Evolutionary conservation across 2,113 vertebrate genomes (phyloP).

Genomic region (Onychostruthus taczanowskii): DNA sequence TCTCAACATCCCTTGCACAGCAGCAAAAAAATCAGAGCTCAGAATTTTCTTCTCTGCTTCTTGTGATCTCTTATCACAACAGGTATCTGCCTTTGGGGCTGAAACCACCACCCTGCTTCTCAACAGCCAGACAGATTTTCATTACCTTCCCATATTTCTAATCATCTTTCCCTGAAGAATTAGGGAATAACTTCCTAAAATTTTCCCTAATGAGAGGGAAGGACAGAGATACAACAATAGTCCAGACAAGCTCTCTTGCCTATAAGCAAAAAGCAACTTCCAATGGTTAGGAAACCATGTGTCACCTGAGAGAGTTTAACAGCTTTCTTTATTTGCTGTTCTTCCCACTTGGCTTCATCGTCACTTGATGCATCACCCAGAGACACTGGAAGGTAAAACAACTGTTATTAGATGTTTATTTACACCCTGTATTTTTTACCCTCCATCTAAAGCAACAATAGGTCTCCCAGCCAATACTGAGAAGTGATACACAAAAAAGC

Average conservation of each 20-base stretch:
- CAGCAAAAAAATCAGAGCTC: neutral
- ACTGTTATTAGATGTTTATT: neutral
- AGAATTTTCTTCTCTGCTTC: neutral
- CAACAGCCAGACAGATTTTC: neutral
- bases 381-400: constrained; percentile 64
- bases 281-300: neutral
- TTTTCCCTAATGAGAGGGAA: neutral
- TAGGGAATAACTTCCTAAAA: neutral
- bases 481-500: neutral
- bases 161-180: neutral
- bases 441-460: neutral
- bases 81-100: neutral
- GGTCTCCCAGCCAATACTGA: neutral
- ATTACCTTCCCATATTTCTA: neutral
- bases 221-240: neutral
- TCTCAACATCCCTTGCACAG: neutral
- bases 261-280: neutral
- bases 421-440: neutral
- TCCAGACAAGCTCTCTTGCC: neutral
- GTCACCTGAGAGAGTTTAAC: constrained; percentile 80
- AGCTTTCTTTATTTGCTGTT: constrained; percentile 89
- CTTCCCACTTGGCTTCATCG: constrained; percentile 86
- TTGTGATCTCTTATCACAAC: neutral
- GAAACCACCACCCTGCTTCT: neutral
- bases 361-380: constrained; percentile 65